These are phyloP conservation scores for Tetragonula clypearis DNA, from an alignment of 1,140 invertebrate species.

Conservation along the genomic window DNA sequence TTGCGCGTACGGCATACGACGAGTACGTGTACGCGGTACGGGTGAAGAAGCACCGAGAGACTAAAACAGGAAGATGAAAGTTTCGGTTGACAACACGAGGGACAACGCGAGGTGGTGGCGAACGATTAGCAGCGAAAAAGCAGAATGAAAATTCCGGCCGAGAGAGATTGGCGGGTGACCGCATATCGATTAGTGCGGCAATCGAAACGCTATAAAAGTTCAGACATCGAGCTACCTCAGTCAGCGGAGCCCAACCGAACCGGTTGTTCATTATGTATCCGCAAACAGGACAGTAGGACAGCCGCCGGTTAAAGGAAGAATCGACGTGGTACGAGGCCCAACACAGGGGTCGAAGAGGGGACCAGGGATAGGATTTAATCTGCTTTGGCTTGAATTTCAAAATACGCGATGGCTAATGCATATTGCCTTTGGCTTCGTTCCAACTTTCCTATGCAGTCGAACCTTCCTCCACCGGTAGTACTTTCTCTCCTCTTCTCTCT, in stretches of 20 bases:
- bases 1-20: neutral
- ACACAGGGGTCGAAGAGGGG: slow-evolving; percentile 34
- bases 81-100: neutral
- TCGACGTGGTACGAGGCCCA: slow-evolving; percentile 18
- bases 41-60: neutral
- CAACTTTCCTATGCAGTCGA: slow-evolving; percentile 69
- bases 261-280: slow-evolving; percentile 69
- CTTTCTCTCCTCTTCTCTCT: neutral
- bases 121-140: neutral
- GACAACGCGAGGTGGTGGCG: neutral
- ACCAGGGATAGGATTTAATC: slow-evolving; percentile 64
- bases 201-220: slow-evolving; percentile 63
- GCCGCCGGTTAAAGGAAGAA: slow-evolving; percentile 29
- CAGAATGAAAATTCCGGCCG: slow-evolving; percentile 8
- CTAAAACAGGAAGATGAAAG: neutral
- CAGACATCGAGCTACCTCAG: slow-evolving; percentile 30
- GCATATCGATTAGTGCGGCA: slow-evolving; percentile 51
- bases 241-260: neutral
- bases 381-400: slow-evolving; percentile 74
- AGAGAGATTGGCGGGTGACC: slow-evolving; percentile 42
- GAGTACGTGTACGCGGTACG: no score
- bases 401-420: slow-evolving; percentile 75
- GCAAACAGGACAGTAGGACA: slow-evolving; percentile 56
- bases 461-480: slow-evolving; percentile 1
- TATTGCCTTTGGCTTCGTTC: slow-evolving; percentile 73